Evolutionary conservation across 1,140 invertebrate species (phyloP).

Genomic region (Carposina sasakii): DNA sequence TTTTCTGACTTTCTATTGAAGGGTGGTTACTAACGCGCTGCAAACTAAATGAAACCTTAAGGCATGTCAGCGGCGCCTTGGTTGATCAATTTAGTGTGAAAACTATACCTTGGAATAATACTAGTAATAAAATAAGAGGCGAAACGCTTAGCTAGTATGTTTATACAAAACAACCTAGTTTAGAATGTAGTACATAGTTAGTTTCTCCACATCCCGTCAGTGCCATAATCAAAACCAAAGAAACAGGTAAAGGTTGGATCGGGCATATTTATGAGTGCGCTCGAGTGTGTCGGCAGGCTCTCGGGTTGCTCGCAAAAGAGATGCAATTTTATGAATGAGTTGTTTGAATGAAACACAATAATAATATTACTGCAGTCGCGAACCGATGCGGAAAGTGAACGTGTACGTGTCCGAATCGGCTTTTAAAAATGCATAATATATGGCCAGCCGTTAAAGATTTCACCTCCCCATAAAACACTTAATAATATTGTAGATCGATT

Average conservation of each 20-base stretch:
- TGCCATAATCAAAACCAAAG: slow-evolving; percentile 18
- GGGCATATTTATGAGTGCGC: slow-evolving; percentile 34
- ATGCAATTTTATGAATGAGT: slow-evolving; percentile 69
- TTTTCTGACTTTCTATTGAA: too few species aligned
- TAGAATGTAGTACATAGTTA: too few species aligned
- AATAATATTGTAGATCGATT: slow-evolving; percentile 42
- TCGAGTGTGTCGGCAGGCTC: slow-evolving; percentile 41
- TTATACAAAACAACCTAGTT: too few species aligned
- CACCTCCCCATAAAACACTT: slow-evolving; percentile 46
- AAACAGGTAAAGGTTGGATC: slow-evolving; percentile 17
- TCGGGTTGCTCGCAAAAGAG: slow-evolving; percentile 40
- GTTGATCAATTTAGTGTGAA: too few species aligned
- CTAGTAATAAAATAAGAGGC: too few species aligned
- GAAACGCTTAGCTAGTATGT: too few species aligned
- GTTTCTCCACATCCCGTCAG: too few species aligned
- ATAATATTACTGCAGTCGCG: slow-evolving; percentile 42
- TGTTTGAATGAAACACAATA: slow-evolving; percentile 64
- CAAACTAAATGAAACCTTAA: too few species aligned
- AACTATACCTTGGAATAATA: too few species aligned
- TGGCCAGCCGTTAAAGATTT: slow-evolving; percentile 34
- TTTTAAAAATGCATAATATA: slow-evolving; percentile 39
- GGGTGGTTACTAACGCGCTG: too few species aligned
- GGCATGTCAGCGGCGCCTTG: too few species aligned
- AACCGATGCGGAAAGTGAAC: slow-evolving; percentile 37
- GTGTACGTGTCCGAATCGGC: slow-evolving; percentile 27